phyloP scores from a whole-genome alignment of 2,113 vertebrate species.

The Clarias magur region DNA sequence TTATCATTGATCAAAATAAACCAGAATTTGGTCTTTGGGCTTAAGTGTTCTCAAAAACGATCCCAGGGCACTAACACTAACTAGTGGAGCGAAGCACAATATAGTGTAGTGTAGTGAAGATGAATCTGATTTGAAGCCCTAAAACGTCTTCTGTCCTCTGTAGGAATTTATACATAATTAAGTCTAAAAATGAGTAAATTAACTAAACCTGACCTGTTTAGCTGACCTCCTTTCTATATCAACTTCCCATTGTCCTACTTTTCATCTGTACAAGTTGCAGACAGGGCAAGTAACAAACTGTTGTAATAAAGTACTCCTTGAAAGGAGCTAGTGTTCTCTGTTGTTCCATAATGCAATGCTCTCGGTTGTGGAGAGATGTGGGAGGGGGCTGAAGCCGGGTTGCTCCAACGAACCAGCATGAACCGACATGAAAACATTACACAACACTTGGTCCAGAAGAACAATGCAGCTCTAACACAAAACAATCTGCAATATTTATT shows the following conservation, averaged over 20 bases:
- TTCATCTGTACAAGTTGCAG: neutral
- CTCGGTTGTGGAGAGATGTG: slow-evolving; percentile 60
- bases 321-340: slow-evolving; percentile 73
- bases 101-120: no score
- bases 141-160: no score
- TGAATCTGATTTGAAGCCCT: no score
- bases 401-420: neutral
- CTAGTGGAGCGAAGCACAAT: no score
- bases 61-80: no score
- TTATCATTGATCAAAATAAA: no score
- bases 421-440: neutral
- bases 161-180: no score
- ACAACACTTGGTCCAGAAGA: neutral
- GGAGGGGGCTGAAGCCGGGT: slow-evolving; percentile 57
- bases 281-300: slow-evolving; percentile 20
- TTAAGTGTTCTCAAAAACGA: no score
- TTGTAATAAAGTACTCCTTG: slow-evolving; percentile 58
- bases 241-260: neutral
- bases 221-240: no score
- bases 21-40: no score
- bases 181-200: no score
- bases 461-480: neutral
- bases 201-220: no score
- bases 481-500: neutral
- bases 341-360: slow-evolving; percentile 71